Evolutionary conservation across 1,140 invertebrate species (phyloP), one percentile per base, ranked within the genome.

Genomic region (Aphaenogaster ashmeadi): DNA sequence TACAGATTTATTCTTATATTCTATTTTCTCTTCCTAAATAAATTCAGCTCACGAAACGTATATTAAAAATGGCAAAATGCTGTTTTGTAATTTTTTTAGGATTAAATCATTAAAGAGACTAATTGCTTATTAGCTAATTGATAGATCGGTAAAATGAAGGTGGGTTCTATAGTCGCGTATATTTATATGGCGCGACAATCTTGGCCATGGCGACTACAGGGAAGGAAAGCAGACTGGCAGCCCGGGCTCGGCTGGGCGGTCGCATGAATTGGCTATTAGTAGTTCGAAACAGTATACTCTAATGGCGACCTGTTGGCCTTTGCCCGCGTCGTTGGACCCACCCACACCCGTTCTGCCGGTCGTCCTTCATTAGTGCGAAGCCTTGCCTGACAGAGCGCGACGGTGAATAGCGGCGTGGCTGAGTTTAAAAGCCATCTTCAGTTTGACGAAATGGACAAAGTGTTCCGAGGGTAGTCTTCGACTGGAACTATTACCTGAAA

Each of bases 191-290:
- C 64, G 56, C 90, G 74, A 91, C 91, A 74, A 90, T 92, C 91
- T 91, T 91, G 78, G 72, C 56, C 62, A 78, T 41, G 75, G 80
- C 72, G 69, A 80, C 74, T 90, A 36, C 41, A 62, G 67, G 69
- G 87, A 75, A 56, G 84, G 64, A 84, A 77, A 75, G 58, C 72
- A 83, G 64, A 67, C 74, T 58, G 33, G 85, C 62, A 72, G 52
- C 74, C 86, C 60, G 38, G 72, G 86, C 66, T 87, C 78, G 79
- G 36, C 74, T 88, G 88, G 90, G 86, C 84, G 90, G 89, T 66
- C 85, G 75, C 90, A 93, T 93, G 93, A 93, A 93, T 93, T 93
- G 92, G 92, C 92, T 93, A 93, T 93, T 93, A 93, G 92, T 93
- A 93, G 93, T 93, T 93, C 75, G 88, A 90, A 93, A 93, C 93